phyloP scores from a whole-genome alignment of 2,113 vertebrate species.

The Arothron firmamentum region DNA sequence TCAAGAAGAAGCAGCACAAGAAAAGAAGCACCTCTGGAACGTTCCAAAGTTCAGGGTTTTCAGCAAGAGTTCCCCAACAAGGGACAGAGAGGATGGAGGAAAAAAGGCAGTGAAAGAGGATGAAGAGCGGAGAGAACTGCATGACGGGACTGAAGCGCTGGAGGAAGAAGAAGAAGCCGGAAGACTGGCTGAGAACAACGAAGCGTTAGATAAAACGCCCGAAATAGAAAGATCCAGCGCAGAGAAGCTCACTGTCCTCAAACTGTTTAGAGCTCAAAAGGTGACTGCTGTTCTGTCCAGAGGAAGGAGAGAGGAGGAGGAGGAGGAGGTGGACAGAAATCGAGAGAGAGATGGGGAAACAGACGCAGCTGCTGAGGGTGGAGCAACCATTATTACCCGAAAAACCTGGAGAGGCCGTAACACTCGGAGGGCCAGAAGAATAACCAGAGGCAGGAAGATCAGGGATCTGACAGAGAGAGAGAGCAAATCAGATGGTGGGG shows the following conservation, averaged over 20 bases:
- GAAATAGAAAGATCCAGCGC: background rate
- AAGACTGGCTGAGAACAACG: background rate
- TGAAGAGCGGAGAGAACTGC: constrained; percentile 12
- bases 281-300: constrained; percentile 8
- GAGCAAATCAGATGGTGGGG: background rate
- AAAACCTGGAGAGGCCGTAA: constrained; percentile 51
- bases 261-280: background rate
- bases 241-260: background rate
- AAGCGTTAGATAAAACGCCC: background rate
- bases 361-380: background rate
- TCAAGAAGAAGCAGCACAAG: constrained; percentile 35
- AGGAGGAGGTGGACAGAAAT: constrained; percentile 5
- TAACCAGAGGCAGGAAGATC: constrained; percentile 30
- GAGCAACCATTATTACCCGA: background rate
- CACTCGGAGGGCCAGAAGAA: constrained; percentile 52
- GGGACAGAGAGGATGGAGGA: constrained; percentile 20
- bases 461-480: constrained; percentile 10
- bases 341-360: constrained; percentile 11
- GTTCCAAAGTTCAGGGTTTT: background rate
- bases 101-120: constrained; percentile 14
- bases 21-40: background rate
- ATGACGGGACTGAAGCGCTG: background rate
- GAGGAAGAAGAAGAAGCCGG: background rate
- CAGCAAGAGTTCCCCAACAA: constrained; percentile 21
- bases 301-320: constrained; percentile 4